Evolutionary conservation across 2,888 invertebrate species (phyloP), one percentile per base, ranked within the genome.

Genomic region (Tachina lurida): DNA sequence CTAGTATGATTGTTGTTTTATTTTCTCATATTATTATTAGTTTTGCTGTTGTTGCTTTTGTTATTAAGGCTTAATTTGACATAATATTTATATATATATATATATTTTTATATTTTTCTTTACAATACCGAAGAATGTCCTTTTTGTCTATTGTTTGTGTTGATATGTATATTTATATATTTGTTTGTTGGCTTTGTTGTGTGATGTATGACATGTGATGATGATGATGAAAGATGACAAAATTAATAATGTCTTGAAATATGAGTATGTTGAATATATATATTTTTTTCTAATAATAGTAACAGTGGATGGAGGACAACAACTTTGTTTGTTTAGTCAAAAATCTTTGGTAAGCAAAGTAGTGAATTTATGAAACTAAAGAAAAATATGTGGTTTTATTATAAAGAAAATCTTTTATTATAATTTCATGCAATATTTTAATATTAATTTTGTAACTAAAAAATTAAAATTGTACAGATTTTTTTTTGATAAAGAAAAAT

Each of bases 201-300:
- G 68, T 85, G 82, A 71, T 85, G 65, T 39, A 79, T 71, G 74
- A 75, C 79, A 76, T 73, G 86, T 73, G 75, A 68, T 75, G 83
- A 79, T 84, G 74, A 75, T 79, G 62, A 83, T 79, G 54, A 71
- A 56, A 62, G 43, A 79, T 83, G 76, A 84, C 84, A 80, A 80
- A 84, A 80, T 76, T 84, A 84, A 86, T 76, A 83, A 83, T 76
- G 77, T 65, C 71, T 75, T 75, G 71, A 73, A 83, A 82, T 83
- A 60, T 67, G 71, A 78, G 49, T 63, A 60, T 60, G 39, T 49
- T 58, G 15, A 63, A 41, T 82, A 63, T 41, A 15, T 49, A n/a
- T 22, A n/a, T 31, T 3, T 17, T n/a, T 12, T 62, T 19, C 58
- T 47, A 15, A 7, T 19, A 15, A 13, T 52, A 22, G 41, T n/a